Conservation (phyloP, 2,113 vertebrate species). For the Capreolus pygargus region DNA sequence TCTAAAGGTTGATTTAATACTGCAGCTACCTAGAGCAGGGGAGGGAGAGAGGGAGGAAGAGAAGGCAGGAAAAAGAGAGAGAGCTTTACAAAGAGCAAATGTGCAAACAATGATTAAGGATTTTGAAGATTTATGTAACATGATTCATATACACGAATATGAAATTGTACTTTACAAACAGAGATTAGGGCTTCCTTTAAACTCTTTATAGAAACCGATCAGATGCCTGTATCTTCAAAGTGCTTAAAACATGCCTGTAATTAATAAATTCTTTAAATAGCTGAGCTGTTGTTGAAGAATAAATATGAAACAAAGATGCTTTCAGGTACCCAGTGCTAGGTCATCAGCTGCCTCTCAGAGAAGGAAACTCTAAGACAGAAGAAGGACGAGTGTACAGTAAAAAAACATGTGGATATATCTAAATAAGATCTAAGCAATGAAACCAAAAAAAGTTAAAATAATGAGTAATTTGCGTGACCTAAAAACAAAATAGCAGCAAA, state of each 20-base stretch:
- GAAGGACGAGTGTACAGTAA: neutral
- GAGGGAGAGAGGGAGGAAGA: neutral
- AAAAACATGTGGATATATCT: neutral
- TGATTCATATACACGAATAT: neutral
- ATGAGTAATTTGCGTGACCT: neutral
- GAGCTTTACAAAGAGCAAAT: neutral
- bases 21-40: neutral
- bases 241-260: neutral
- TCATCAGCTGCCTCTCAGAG: neutral
- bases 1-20: conserved; percentile 36
- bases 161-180: neutral
- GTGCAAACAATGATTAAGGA: neutral
- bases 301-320: neutral
- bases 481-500: neutral
- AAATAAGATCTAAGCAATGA: neutral
- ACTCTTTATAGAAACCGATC: neutral
- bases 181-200: conserved; percentile 28
- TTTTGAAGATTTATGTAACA: conserved; percentile 16
- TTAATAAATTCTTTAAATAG: conserved; percentile 25
- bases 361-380: neutral
- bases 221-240: conserved; percentile 5
- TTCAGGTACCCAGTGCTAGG: neutral
- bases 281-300: neutral
- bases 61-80: neutral
- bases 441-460: neutral